These are phyloP conservation scores for Mola mola DNA, from an alignment of 2,113 vertebrate genomes.

Conservation along the genomic window DNA sequence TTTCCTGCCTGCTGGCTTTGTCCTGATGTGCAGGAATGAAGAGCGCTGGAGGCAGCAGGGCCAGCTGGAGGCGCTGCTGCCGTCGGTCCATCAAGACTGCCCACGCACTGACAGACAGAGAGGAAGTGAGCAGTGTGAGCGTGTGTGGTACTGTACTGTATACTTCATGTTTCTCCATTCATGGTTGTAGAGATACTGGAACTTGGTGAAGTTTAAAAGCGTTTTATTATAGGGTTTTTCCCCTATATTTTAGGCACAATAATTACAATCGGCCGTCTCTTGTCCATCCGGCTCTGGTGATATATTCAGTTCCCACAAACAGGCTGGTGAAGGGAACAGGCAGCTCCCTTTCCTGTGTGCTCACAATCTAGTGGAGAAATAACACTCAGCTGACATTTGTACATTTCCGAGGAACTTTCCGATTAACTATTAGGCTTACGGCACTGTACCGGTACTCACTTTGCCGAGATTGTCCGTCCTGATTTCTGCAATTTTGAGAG, in stretches of 20 bases:
- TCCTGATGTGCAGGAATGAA: constrained; percentile 85
- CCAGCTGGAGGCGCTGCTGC: constrained; percentile 90
- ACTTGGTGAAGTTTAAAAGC: neutral
- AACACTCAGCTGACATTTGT: neutral
- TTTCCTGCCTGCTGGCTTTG: constrained; percentile 80
- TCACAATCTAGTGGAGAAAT: constrained; percentile 82
- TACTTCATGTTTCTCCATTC: neutral
- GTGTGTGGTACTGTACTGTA: neutral
- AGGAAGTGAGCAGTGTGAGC: constrained; percentile 3
- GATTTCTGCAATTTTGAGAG: constrained; percentile 91
- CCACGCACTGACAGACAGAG: constrained; percentile 84
- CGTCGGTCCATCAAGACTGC: constrained; percentile 91
- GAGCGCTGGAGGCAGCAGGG: constrained; percentile 88
- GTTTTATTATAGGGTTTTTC: neutral
- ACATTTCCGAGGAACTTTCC: neutral
- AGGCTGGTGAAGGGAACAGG: constrained; percentile 85
- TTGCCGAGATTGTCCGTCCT: constrained; percentile 85
- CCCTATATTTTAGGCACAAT: neutral
- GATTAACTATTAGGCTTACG: neutral
- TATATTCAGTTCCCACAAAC: constrained; percentile 90
- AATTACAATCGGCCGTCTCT: constrained; percentile 89
- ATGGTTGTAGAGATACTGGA: neutral
- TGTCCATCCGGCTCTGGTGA: constrained; percentile 94
- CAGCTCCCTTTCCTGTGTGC: constrained; percentile 87
- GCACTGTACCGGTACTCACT: constrained; percentile 76